A percentile compares a stretch with the other conserved stretches of the same genome.
Conservation (phyloP, 2,888 invertebrate species). For the Hydriomena furcata region DNA sequence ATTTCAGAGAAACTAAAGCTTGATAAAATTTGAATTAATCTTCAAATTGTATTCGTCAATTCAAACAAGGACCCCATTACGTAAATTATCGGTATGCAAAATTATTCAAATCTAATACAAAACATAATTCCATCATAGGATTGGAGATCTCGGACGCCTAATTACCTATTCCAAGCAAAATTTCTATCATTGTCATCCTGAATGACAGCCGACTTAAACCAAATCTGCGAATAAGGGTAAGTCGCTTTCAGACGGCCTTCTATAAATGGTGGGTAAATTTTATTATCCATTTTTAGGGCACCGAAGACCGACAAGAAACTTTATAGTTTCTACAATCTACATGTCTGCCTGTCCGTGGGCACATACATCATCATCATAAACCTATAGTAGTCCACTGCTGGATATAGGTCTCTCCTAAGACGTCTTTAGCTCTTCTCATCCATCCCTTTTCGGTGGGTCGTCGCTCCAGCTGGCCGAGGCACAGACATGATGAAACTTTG, state of each 20-base stretch:
- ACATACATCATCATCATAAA: too few species aligned
- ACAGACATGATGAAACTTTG: too few species aligned
- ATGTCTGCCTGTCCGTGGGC: too few species aligned
- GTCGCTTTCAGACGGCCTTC: background rate
- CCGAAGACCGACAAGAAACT: too few species aligned
- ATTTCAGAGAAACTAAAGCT: constrained; percentile 4
- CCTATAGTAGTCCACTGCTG: too few species aligned
- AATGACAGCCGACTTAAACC: constrained; percentile 33
- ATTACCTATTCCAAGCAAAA: constrained; percentile 48
- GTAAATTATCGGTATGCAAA: constrained; percentile 53
- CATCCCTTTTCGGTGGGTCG: too few species aligned
- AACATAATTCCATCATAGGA: constrained; percentile 49
- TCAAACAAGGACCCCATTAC: constrained; percentile 38
- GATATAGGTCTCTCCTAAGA: too few species aligned
- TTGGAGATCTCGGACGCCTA: constrained; percentile 45
- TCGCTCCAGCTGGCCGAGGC: too few species aligned
- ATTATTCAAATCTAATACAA: constrained; percentile 61
- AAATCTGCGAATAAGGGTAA: constrained; percentile 23
- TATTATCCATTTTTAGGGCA: too few species aligned
- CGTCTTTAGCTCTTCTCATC: too few species aligned
- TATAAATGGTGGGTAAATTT: too few species aligned
- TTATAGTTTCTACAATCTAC: too few species aligned
- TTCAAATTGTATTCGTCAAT: constrained; percentile 19
- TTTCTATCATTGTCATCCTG: constrained; percentile 45
- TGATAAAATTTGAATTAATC: constrained; percentile 7